Percentiles rank a stretch among this genome's conserved stretches.
Conservation (phyloP, 2,113 vertebrate genomes). For the Brachyistius frenatus region DNA sequence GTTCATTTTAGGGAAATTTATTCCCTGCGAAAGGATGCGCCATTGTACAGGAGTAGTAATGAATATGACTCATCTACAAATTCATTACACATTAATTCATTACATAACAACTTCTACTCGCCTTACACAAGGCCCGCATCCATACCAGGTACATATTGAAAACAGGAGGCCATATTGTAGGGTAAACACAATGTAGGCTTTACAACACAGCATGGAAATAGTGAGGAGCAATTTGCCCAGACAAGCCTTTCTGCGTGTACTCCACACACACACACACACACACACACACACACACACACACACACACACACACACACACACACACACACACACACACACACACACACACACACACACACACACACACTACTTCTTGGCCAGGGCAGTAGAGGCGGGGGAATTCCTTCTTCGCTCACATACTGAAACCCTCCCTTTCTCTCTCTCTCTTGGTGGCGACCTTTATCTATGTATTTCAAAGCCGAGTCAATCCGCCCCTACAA, state of each 20-base stretch:
- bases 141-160: constrained; percentile 61
- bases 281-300: constrained; percentile 58
- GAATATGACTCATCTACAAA: constrained; percentile 70
- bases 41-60: constrained; percentile 46
- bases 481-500: constrained; percentile 80
- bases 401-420: constrained; percentile 83
- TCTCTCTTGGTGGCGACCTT: constrained; percentile 76
- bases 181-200: constrained; percentile 63
- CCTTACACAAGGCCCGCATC: constrained; percentile 66
- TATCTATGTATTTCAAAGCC: constrained; percentile 81
- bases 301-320: constrained; percentile 59
- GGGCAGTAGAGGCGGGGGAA: constrained; percentile 85
- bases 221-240: constrained; percentile 82
- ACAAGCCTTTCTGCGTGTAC: constrained; percentile 74
- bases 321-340: constrained; percentile 53
- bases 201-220: constrained; percentile 72
- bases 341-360: constrained; percentile 51
- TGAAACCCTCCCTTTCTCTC: constrained; percentile 77
- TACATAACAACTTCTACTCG: constrained; percentile 74
- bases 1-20: constrained; percentile 19
- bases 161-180: constrained; percentile 62
- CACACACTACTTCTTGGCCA: constrained; percentile 79
- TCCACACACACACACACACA: constrained; percentile 57
- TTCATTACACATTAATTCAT: constrained; percentile 69
- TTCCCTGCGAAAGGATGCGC: constrained; percentile 39